phyloP scores from a whole-genome alignment of 1,140 invertebrate genomes.

The Cotesia glomerata region DNA sequence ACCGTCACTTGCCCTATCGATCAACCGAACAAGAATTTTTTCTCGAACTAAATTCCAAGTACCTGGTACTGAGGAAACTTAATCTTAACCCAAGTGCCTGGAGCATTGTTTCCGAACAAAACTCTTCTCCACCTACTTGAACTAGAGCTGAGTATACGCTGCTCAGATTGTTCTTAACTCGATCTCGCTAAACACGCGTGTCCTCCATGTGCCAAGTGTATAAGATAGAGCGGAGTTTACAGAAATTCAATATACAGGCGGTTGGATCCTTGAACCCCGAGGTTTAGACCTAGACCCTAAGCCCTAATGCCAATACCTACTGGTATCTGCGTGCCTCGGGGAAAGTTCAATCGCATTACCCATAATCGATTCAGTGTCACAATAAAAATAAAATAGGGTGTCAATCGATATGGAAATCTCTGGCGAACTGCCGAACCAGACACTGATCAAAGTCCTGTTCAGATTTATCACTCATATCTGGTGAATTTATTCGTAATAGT shows the following conservation, averaged over 20 bases:
- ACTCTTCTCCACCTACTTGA: not conserved
- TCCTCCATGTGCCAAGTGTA: constrained; percentile 29
- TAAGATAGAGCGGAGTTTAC: constrained; percentile 48
- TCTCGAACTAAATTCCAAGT: too few relatives aligned
- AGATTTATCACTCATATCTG: too few relatives aligned
- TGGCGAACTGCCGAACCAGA: too few relatives aligned
- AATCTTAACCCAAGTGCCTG: constrained; percentile 30
- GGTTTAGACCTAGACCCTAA: not conserved
- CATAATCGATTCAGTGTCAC: too few relatives aligned
- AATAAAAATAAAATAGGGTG: too few relatives aligned
- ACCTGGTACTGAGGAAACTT: not conserved
- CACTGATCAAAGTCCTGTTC: too few relatives aligned
- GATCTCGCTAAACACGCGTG: constrained; percentile 26
- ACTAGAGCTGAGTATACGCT: constrained; percentile 11
- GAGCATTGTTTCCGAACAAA: constrained; percentile 43
- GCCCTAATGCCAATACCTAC: not conserved
- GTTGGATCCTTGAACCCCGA: not conserved
- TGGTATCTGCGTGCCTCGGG: not conserved
- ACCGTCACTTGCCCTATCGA: too few relatives aligned
- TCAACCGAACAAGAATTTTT: too few relatives aligned
- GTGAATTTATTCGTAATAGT: too few relatives aligned
- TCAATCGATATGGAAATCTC: too few relatives aligned
- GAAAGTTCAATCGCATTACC: too few relatives aligned
- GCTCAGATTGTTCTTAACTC: constrained; percentile 32
- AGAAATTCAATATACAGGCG: constrained; percentile 55